These are phyloP conservation scores for Spodoptera littoralis DNA, from an alignment of 2,888 invertebrate species.

Conservation along the genomic window DNA sequence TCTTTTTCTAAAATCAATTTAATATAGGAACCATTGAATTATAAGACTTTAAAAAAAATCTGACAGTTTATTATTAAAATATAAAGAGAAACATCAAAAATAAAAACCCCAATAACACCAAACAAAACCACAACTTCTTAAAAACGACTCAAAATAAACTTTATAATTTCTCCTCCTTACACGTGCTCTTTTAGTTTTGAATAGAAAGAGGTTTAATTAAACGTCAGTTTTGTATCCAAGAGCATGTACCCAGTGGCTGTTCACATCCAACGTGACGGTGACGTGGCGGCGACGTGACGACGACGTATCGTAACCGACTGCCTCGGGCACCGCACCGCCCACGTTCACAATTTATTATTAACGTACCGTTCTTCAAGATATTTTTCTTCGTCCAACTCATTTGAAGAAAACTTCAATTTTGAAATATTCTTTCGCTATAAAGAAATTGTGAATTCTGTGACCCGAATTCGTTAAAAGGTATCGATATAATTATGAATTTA, in stretches of 20 bases:
- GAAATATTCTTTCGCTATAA: background rate
- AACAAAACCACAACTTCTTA: no score
- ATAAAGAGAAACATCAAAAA: no score
- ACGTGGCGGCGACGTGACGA: constrained; percentile 26
- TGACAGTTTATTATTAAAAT: no score
- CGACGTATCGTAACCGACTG: constrained; percentile 34
- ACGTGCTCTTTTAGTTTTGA: constrained; percentile 9
- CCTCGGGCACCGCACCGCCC: constrained; percentile 27
- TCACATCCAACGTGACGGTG: constrained; percentile 23
- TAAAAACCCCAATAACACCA: background rate
- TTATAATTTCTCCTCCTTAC: no score
- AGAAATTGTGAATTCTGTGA: constrained; percentile 2
- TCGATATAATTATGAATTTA: constrained; percentile 1
- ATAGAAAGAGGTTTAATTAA: constrained; percentile 33
- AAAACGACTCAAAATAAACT: no score
- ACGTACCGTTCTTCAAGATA: constrained; percentile 27
- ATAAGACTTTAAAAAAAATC: no score
- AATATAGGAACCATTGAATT: no score
- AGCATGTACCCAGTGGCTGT: constrained; percentile 15
- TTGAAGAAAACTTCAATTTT: constrained; percentile 16
- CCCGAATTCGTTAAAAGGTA: constrained; percentile 2
- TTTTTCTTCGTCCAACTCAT: constrained; percentile 28
- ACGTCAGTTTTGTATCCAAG: constrained; percentile 31
- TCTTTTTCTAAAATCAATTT: no score
- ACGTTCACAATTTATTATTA: constrained; percentile 40